Conservation (phyloP, 2,888 invertebrate genomes). For the Hydraecia micacea region DNA sequence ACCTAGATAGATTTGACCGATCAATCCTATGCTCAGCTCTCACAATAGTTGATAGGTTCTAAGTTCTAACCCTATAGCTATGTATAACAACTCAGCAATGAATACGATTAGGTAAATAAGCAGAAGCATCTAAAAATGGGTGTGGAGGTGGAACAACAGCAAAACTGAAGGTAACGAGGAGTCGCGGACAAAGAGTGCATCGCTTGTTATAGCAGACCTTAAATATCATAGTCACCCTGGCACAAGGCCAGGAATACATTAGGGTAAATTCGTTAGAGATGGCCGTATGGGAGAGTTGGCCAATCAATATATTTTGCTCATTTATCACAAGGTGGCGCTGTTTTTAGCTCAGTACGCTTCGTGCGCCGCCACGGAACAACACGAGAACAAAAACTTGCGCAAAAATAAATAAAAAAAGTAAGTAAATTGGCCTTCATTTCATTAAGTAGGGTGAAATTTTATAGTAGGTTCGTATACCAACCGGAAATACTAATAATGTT, state of each 20-base stretch:
- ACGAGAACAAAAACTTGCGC: too few species aligned
- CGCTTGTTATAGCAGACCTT: slow-evolving; percentile 38
- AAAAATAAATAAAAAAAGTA: too few species aligned
- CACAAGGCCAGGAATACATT: slow-evolving; percentile 33
- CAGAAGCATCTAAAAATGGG: not conserved
- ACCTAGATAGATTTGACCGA: not conserved
- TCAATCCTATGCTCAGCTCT: not conserved
- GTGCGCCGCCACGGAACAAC: too few species aligned
- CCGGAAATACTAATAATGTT: too few species aligned
- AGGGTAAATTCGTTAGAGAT: too few species aligned
- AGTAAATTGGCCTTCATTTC: too few species aligned
- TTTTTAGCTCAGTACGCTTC: too few species aligned
- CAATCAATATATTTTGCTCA: too few species aligned
- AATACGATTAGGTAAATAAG: not conserved
- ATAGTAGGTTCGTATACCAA: too few species aligned
- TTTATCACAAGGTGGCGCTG: too few species aligned
- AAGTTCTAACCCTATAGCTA: not conserved
- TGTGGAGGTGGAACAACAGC: not conserved
- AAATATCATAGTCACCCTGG: slow-evolving; percentile 42
- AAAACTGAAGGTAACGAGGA: not conserved
- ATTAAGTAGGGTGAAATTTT: too few species aligned
- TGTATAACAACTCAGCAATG: not conserved
- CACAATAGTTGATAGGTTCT: not conserved
- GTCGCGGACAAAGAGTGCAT: not conserved
- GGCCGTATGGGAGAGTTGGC: too few species aligned